These are phyloP conservation scores for Numenius arquata DNA, from an alignment of 2,113 vertebrate species.

Conservation along the genomic window DNA sequence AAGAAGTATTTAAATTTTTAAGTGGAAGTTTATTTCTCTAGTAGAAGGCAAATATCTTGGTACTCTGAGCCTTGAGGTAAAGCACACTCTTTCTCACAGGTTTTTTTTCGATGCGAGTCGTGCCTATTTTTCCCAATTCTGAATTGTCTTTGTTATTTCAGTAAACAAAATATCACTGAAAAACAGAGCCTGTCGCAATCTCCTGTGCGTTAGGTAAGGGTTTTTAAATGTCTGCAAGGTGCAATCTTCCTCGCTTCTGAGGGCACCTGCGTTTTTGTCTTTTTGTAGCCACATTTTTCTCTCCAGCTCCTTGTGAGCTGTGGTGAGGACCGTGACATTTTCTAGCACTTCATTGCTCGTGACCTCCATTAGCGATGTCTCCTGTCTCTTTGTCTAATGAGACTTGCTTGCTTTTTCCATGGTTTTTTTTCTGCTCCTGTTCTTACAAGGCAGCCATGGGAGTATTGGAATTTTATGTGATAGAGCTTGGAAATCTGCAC, in stretches of 20 bases:
- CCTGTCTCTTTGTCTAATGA: neutral
- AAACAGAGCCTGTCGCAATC: neutral
- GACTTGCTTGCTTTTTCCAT: neutral
- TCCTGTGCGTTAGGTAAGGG: neutral
- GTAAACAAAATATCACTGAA: neutral
- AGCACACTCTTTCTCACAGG: neutral
- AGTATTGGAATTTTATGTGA: neutral
- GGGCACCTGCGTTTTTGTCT: neutral
- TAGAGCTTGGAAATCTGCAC: neutral
- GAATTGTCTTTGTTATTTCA: neutral
- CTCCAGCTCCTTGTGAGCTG: neutral
- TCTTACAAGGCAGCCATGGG: neutral
- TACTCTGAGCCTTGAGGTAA: constrained; percentile 6
- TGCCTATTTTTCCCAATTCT: neutral
- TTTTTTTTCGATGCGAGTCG: neutral
- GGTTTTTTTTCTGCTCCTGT: neutral
- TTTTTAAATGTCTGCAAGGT: neutral
- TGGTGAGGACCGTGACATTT: neutral
- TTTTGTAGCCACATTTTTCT: neutral
- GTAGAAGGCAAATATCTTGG: constrained; percentile 30
- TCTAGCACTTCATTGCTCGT: neutral
- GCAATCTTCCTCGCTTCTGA: neutral
- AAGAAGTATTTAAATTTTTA: constrained; percentile 57
- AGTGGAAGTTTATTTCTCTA: constrained; percentile 36
- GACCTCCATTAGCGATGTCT: neutral